Conservation (phyloP, 2,797 vertebrate genomes). For the Falco concolor region DNA sequence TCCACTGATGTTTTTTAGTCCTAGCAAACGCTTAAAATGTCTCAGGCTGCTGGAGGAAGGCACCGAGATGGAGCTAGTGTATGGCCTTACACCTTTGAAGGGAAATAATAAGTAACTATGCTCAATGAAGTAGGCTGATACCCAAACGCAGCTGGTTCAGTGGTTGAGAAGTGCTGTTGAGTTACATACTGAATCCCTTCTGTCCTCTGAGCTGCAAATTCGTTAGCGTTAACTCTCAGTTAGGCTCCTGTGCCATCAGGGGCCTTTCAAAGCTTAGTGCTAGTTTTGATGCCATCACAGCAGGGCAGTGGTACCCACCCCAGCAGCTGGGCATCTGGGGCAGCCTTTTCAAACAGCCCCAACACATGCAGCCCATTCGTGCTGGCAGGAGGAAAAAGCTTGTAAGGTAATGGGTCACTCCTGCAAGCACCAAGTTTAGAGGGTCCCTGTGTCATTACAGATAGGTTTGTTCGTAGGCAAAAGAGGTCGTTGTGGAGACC, state of each 20-base stretch:
- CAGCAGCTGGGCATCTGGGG: not conserved
- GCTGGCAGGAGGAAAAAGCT: not conserved
- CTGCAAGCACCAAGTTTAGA: not conserved
- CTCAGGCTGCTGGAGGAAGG: not conserved
- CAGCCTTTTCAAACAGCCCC: not conserved
- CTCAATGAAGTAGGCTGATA: not conserved
- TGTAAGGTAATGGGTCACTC: not conserved
- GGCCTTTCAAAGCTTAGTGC: not conserved
- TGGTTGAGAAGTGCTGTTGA: not conserved
- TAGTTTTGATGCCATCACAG: not conserved
- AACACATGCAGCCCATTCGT: fast-evolving
- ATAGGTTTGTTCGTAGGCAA: not conserved
- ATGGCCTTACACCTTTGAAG: not conserved
- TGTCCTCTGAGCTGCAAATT: not conserved
- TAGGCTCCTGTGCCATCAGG: not conserved
- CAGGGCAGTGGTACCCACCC: not conserved
- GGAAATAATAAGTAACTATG: not conserved
- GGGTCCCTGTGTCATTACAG: not conserved
- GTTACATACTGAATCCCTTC: not conserved
- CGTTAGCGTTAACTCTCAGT: not conserved
- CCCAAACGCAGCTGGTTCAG: not conserved
- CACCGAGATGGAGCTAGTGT: not conserved
- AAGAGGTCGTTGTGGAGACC: not conserved
- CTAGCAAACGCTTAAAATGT: not conserved
- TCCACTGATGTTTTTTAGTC: not conserved